A percentile compares a stretch with the other conserved stretches of the same genome.
These are phyloP conservation scores for Epizoanthus fatuus DNA, from an alignment of 92 coral and sea anemone species.

Conservation along the genomic window DNA sequence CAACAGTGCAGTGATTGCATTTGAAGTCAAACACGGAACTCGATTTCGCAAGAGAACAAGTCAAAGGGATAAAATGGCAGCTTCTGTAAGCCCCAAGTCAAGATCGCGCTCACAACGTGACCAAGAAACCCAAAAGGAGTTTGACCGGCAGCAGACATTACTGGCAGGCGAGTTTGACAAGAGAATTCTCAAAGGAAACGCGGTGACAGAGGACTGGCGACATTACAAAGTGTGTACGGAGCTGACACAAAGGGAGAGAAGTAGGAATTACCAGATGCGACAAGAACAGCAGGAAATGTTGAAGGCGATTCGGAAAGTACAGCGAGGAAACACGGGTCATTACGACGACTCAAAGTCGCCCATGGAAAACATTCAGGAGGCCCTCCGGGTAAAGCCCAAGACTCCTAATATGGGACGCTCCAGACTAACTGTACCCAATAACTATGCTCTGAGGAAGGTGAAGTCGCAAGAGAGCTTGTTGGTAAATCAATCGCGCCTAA, in stretches of 20 bases:
- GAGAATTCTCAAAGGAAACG: slow-evolving; percentile 83
- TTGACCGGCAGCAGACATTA: slow-evolving; percentile 82
- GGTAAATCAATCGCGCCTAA: not conserved
- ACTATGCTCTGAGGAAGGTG: slow-evolving; percentile 60
- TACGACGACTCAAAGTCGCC: slow-evolving; percentile 83
- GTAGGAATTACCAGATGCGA: slow-evolving; percentile 70
- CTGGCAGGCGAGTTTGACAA: slow-evolving; percentile 80
- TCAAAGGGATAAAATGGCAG: slow-evolving; percentile 32
- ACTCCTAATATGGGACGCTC: slow-evolving; percentile 71
- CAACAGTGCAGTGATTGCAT: no score
- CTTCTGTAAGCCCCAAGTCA: not conserved
- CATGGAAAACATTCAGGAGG: slow-evolving; percentile 84
- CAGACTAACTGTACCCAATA: slow-evolving; percentile 61
- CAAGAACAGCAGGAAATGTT: slow-evolving; percentile 69
- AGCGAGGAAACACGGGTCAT: slow-evolving; percentile 79
- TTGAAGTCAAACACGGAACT: no score
- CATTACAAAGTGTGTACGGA: slow-evolving; percentile 64
- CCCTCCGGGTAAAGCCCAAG: slow-evolving; percentile 63
- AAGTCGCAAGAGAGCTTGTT: slow-evolving; percentile 70
- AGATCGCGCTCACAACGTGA: slow-evolving; percentile 23
- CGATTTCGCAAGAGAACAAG: no score
- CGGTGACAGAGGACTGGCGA: slow-evolving; percentile 78
- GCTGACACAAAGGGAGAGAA: slow-evolving; percentile 73
- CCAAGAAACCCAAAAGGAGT: slow-evolving; percentile 70
- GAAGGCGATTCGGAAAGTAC: slow-evolving; percentile 78